phyloP scores from a whole-genome alignment of 2,888 invertebrate genomes.

The Xylophagus ater region DNA sequence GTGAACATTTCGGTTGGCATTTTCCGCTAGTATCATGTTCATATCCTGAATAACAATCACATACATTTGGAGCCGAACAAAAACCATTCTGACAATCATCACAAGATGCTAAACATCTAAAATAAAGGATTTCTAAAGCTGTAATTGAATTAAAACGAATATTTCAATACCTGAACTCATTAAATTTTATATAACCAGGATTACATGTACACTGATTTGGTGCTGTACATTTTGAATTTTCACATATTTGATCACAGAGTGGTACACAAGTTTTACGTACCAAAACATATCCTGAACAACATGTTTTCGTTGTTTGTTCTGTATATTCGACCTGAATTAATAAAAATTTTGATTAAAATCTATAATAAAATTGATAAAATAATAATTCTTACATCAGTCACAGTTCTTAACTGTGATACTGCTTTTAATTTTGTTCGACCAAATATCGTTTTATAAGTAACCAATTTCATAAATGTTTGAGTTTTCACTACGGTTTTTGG shows the following conservation, averaged over 20 bases:
- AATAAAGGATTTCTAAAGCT: background rate
- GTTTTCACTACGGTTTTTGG: too few species aligned
- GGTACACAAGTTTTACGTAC: slow-evolving; percentile 17
- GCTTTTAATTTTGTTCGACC: too few species aligned
- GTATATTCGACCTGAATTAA: background rate
- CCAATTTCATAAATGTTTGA: too few species aligned
- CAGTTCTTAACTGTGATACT: too few species aligned
- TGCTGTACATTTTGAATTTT: slow-evolving; percentile 30
- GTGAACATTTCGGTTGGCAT: background rate
- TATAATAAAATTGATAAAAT: too few species aligned
- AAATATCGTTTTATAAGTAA: too few species aligned
- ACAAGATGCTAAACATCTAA: background rate
- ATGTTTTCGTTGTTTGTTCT: background rate
- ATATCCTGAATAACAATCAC: slow-evolving; percentile 19
- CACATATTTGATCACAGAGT: slow-evolving; percentile 17
- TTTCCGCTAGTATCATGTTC: too few species aligned
- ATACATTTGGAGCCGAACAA: slow-evolving; percentile 27
- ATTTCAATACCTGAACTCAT: slow-evolving; percentile 5
- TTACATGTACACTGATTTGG: slow-evolving; percentile 38
- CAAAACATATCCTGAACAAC: slow-evolving; percentile 5
- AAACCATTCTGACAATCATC: slow-evolving; percentile 30
- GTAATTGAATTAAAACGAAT: background rate
- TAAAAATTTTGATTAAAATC: too few species aligned
- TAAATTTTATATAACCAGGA: slow-evolving; percentile 19
- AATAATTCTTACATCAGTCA: too few species aligned